Conservation (phyloP, 2,797 vertebrate genomes). For the Heteromormyrus szaboi region DNA sequence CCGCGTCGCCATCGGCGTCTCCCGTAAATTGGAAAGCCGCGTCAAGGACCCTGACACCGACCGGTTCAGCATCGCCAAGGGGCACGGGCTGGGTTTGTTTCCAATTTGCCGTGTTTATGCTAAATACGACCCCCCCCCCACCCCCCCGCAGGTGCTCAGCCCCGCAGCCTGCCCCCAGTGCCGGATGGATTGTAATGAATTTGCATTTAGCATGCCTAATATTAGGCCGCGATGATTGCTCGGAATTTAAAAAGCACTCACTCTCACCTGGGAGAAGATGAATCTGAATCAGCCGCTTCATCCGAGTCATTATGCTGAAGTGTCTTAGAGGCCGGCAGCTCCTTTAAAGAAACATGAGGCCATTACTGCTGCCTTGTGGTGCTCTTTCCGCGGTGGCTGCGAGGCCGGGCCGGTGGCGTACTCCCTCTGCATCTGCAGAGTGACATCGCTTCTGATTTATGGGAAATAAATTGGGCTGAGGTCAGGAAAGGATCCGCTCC, state of each 20-base stretch:
- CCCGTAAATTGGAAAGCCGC: neutral
- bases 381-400: neutral
- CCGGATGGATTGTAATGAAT: conserved; percentile 3
- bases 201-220: conserved; percentile 15
- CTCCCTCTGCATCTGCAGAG: conserved; percentile 19
- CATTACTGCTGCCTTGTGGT: conserved; percentile 20
- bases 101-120: neutral
- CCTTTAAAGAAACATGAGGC: conserved; percentile 20
- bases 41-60: neutral
- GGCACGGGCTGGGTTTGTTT: neutral
- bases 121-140: neutral
- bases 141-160: neutral
- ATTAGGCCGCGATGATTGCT: conserved; percentile 15
- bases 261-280: neutral
- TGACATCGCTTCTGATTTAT: conserved; percentile 19
- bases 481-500: conserved; percentile 30
- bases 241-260: conserved; percentile 1
- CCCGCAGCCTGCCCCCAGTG: neutral
- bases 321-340: conserved; percentile 12
- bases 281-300: conserved; percentile 2
- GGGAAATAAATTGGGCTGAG: conserved; percentile 28
- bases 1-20: neutral
- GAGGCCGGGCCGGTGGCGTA: neutral
- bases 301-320: conserved; percentile 22
- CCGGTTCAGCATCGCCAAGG: neutral